Evolutionary conservation across 2,113 vertebrate genomes (phyloP), one percentile per base, ranked within the genome.

Genomic region (Corythoichthys haematopterus): DNA sequence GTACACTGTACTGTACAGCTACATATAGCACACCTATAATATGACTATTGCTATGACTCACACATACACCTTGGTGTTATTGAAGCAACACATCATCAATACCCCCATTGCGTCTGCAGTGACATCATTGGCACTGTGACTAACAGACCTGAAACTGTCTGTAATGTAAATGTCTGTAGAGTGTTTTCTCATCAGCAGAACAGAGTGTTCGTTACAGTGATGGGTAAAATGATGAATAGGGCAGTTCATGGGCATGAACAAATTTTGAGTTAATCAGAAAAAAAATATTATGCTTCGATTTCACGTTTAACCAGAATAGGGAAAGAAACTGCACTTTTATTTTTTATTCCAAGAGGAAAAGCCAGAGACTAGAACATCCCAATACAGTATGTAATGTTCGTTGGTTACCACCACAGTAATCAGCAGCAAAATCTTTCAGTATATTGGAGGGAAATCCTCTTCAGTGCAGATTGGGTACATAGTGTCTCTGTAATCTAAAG

Each of bases 121-220:
- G 62, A 78, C 46, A 48, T 51, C 62, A 76, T n/a, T 37, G 45
- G 70, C 36, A 47, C 40, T 35, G 68, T 79, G 59, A 83, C 43
- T 82, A 78, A 80, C 76, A 76, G 57, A 56, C 56, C 40, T 52
- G 47, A 61, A 75, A 84, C 62, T 71, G 55, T 71, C 59, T 66
- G 64, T 58, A 66, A 47, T 47, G 3, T 13, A 47, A 47, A 47
- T 47, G 13, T 48, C 13, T 48, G 20, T 28, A 15, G 47, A 48
- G 4, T 15, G 48, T 51, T 43, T 53, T 52, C 51, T 52, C 8
- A 53, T 53, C 20, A 53, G 51, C n/a, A 20, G 20, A 53, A 28
- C 20, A 9, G 8, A 10, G 9, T 53, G 51, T 53, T 11, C 51
- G 20, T 2, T 53, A 53, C n/a, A 53, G 51, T 53, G n/a, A 53